Percentiles rank a stretch among this genome's conserved stretches.
Evolutionary conservation across 2,797 vertebrate genomes (phyloP).

Genomic region (Amniataba percoides): DNA sequence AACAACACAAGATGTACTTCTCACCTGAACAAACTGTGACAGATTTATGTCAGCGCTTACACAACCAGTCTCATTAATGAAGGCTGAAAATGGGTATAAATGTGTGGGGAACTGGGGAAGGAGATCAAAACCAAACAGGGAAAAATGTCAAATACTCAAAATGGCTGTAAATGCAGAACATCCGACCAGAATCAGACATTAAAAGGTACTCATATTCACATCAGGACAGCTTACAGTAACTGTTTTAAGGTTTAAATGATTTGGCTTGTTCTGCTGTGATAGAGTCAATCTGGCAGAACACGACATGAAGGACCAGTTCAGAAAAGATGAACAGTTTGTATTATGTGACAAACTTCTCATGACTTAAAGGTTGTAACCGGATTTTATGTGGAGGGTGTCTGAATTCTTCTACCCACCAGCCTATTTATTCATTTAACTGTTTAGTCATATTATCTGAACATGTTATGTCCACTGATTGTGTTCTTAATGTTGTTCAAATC

Average conservation of each 20-base stretch:
- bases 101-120: neutral
- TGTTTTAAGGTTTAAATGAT: constrained; percentile 20
- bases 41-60: constrained; percentile 18
- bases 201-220: neutral
- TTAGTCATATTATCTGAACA: neutral
- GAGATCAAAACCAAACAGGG: neutral
- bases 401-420: neutral
- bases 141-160: neutral
- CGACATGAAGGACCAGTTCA: neutral
- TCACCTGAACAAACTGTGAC: constrained; percentile 17
- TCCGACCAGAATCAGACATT: neutral
- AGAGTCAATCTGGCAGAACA: neutral
- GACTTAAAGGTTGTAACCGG: neutral
- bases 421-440: neutral
- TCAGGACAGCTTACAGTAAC: constrained; percentile 25
- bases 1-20: neutral
- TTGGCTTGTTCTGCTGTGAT: neutral
- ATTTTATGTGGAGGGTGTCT: neutral
- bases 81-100: neutral
- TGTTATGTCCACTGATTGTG: too few species aligned
- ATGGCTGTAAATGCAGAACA: neutral
- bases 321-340: neutral
- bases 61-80: neutral
- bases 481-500: too few species aligned
- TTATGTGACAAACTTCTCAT: neutral